Evolutionary conservation across 2,888 invertebrate species (phyloP).

Genomic region (Pseudanteris insignis): DNA sequence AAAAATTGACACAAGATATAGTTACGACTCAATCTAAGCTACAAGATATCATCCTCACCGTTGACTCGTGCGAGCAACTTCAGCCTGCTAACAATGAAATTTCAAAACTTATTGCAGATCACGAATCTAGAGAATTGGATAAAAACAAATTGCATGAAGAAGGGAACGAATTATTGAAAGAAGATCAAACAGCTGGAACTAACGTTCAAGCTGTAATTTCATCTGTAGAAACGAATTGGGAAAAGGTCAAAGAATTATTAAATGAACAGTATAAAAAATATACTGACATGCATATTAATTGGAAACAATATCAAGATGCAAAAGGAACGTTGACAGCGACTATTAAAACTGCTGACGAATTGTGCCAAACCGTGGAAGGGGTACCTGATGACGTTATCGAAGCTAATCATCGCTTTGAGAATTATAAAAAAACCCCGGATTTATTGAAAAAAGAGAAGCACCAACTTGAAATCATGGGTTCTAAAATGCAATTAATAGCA

Average conservation of each 20-base stretch:
- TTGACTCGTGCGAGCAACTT: constrained; percentile 67
- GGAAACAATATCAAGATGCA: constrained; percentile 80
- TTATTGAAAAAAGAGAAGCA: constrained; percentile 79
- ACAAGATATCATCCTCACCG: constrained; percentile 69
- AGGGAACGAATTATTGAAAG: constrained; percentile 81
- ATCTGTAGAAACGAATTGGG: constrained; percentile 82
- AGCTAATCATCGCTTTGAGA: constrained; percentile 76
- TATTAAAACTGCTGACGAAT: constrained; percentile 75
- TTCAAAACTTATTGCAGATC: constrained; percentile 68
- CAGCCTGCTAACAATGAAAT: constrained; percentile 68
- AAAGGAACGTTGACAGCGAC: constrained; percentile 77
- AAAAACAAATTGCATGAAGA: constrained; percentile 81
- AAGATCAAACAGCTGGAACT: constrained; percentile 82
- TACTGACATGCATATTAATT: constrained; percentile 74
- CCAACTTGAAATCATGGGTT: constrained; percentile 80
- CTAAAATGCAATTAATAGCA: constrained; percentile 76
- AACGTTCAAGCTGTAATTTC: constrained; percentile 82
- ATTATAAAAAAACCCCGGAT: constrained; percentile 80
- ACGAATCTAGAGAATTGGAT: constrained; percentile 71
- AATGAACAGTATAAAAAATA: constrained; percentile 80
- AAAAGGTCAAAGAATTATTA: constrained; percentile 79
- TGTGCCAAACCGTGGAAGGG: constrained; percentile 73
- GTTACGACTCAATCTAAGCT: constrained; percentile 71
- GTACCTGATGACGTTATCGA: constrained; percentile 79
- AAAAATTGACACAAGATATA: constrained; percentile 74